Base-by-base conservation (phyloP, 1,140 invertebrate genomes). In the Drosophila saltans region DNA sequence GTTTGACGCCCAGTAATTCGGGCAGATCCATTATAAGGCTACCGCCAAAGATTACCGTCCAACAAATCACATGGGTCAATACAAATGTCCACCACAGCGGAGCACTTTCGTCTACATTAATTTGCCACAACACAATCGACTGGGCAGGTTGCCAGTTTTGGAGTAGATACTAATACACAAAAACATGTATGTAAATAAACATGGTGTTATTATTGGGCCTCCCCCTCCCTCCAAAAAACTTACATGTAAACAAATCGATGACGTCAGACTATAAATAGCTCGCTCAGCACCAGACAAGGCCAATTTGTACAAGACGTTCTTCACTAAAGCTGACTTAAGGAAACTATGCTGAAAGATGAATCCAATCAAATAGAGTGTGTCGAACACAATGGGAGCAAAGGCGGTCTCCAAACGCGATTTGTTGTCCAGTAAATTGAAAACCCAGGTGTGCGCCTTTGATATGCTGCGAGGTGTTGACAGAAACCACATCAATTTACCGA, bases 31-130 rank as follows among this genome's bases (percentile, higher is more conserved):
- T 94, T 83, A 94, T 94, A 16, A 95, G 82, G 70, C 93, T 94
- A 3, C 94, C 94, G 65, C 94, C 93, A 77, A 94, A 95, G 58
- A 95, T 94, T n/a, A 95, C 89, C 21, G 93, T 81, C 95, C 95
- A 95, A 36, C 93, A 93, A n/a, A 94, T 30, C 2, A 90, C 66
- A 79, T 95, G 95, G 16, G 93, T 74, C 5, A 90, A 66, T 5
- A 91, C 81, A 75, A 94, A 94, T 7, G 92, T 61, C 71, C 93
- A 92, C 92, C 92, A 94, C 3, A 93, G 40, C 52, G 81, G 74
- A 56, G 90, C 74, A 72, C 88, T 93, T 3, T 90, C 71, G 9
- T 78, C 71, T 1, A 93, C 92, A 70, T 93, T 81, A 8, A 94
- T 70, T 66, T 93, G 92, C 94, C 94, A 94, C 3, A 94, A 56